Conservation (phyloP, 2,797 vertebrate species). For the Cheirogaleus major region DNA sequence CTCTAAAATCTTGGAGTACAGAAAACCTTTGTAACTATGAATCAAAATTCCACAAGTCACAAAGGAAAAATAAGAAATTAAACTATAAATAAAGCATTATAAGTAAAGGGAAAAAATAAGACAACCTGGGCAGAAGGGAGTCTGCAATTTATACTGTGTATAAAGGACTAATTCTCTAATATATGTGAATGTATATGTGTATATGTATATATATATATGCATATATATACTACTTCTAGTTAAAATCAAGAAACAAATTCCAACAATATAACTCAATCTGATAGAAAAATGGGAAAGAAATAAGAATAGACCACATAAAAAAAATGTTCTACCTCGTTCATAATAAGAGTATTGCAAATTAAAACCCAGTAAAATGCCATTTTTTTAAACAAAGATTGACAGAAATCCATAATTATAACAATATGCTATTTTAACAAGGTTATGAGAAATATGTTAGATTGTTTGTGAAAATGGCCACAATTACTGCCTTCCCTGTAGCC, state of each 20-base stretch:
- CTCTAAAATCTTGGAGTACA: not conserved
- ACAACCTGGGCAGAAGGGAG: not conserved
- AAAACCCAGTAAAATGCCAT: not conserved
- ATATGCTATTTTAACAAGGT: not conserved
- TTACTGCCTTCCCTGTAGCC: not conserved
- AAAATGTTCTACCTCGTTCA: not conserved
- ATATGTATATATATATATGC: not conserved
- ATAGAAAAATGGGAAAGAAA: not conserved
- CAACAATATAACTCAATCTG: not conserved
- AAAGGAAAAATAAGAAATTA: not conserved
- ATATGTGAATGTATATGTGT: not conserved
- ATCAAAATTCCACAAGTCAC: not conserved
- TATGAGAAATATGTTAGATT: not conserved
- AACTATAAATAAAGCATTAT: not conserved
- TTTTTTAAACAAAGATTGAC: not conserved
- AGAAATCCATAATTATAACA: not conserved
- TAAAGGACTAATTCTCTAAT: not conserved
- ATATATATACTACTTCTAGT: not conserved
- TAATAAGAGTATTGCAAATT: not conserved
- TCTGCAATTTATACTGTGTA: not conserved
- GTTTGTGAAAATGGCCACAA: not conserved
- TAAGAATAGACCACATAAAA: not conserved
- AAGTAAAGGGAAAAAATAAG: not conserved
- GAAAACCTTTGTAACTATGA: constrained; percentile 6
- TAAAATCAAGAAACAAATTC: constrained; percentile 3